Conservation (phyloP, 1,140 invertebrate genomes). For the honey bee (Apis mellifera) region Amel_HAv3.1 CM009936.2:6088501-6089000, state of each 20-base stretch:
- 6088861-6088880: constrained; percentile 29
- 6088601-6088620: background rate
- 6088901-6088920: constrained; percentile 29
- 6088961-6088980: constrained; percentile 19
- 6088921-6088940: constrained; percentile 37
- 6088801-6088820: background rate
- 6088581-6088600: constrained; percentile 3
- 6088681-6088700: constrained; percentile 12
- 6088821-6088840: background rate
- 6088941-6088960: background rate
- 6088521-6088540: constrained; percentile 61
- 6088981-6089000: constrained; percentile 39
- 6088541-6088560: background rate
- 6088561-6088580: background rate
- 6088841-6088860: constrained; percentile 20
- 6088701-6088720: constrained; percentile 11
- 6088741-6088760: background rate
- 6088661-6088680: background rate
- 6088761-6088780: constrained; percentile 17
- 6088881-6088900: constrained; percentile 42
- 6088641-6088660: background rate
- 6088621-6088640: constrained; percentile 5
- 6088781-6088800: background rate
- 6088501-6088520: constrained; percentile 67
- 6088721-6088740: constrained; percentile 29